A percentile compares a stretch with the other conserved stretches of the same genome.
Conservation (phyloP, 2,888 invertebrate genomes). For the Minunthozetes semirufus region DNA sequence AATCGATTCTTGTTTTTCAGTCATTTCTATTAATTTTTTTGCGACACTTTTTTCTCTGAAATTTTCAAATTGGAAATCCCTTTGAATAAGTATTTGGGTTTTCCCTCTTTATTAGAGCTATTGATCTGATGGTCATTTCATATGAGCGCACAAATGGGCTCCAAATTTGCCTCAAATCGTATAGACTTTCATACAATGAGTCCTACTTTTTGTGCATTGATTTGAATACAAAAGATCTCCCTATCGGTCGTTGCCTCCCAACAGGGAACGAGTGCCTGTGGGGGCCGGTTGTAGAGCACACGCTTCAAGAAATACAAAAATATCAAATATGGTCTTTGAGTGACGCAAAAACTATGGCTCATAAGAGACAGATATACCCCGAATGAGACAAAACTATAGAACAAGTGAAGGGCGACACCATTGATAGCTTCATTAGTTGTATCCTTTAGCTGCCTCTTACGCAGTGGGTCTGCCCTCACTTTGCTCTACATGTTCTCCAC, state of each 20-base stretch:
- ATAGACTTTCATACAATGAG: constrained; percentile 6
- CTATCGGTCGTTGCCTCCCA: constrained; percentile 27
- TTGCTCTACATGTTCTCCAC: constrained; percentile 5
- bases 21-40: background rate
- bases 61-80: background rate
- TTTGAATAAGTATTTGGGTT: background rate
- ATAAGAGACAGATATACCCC: background rate
- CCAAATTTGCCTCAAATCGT: background rate
- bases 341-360: background rate
- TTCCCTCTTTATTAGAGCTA: background rate
- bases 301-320: constrained; percentile 27
- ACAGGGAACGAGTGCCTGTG: background rate
- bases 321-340: constrained; percentile 20
- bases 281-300: background rate
- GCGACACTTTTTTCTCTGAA: background rate
- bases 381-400: background rate
- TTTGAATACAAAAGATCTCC: constrained; percentile 22
- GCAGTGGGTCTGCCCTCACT: constrained; percentile 8
- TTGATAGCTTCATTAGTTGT: constrained; percentile 28
- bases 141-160: constrained; percentile 13
- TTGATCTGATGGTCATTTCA: constrained; percentile 15
- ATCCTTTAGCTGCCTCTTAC: constrained; percentile 12
- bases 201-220: background rate
- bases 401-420: constrained; percentile 15
- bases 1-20: background rate